Evolutionary conservation across 1,140 invertebrate species (phyloP).

Genomic region (Drosophila baimaii): DNA sequence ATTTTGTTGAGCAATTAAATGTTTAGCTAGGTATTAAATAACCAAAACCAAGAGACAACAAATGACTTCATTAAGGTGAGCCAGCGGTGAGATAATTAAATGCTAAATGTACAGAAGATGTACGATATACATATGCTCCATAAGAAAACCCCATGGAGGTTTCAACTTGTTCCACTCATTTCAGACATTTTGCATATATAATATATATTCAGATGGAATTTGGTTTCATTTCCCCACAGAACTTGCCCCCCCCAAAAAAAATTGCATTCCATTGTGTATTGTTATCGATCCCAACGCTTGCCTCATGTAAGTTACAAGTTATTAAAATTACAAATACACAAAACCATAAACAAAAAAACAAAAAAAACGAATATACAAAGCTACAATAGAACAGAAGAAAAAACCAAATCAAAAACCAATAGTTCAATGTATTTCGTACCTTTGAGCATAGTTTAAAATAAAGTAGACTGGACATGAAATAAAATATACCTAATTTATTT

Average conservation of each 20-base stretch:
- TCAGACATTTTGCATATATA: background rate
- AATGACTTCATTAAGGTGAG: background rate
- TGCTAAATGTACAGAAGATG: constrained; percentile 2
- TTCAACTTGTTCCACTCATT: constrained; percentile 6
- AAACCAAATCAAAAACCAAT: constrained; percentile 37
- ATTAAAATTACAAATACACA: constrained; percentile 17
- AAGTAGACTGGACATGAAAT: constrained; percentile 42
- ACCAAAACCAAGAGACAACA: constrained; percentile 7
- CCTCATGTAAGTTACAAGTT: constrained; percentile 40
- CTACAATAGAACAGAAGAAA: constrained; percentile 24
- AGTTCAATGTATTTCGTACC: constrained; percentile 67
- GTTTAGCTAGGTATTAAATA: constrained; percentile 71
- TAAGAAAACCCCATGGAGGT: constrained; percentile 11
- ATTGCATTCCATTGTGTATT: constrained; percentile 33
- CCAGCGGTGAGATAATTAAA: constrained; percentile 18
- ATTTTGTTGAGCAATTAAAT: constrained; percentile 31
- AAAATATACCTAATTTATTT: constrained; percentile 16
- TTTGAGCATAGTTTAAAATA: constrained; percentile 57
- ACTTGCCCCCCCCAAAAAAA: background rate
- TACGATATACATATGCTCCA: background rate
- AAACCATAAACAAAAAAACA: constrained; percentile 16
- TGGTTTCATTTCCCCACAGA: constrained; percentile 35
- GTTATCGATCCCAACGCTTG: constrained; percentile 62
- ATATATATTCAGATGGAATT: constrained; percentile 20
- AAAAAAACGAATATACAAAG: constrained; percentile 16